Percentiles rank a stretch among this genome's conserved stretches.
phyloP scores from a whole-genome alignment of 2,113 vertebrate species.

The Cercopithecus mona region DNA sequence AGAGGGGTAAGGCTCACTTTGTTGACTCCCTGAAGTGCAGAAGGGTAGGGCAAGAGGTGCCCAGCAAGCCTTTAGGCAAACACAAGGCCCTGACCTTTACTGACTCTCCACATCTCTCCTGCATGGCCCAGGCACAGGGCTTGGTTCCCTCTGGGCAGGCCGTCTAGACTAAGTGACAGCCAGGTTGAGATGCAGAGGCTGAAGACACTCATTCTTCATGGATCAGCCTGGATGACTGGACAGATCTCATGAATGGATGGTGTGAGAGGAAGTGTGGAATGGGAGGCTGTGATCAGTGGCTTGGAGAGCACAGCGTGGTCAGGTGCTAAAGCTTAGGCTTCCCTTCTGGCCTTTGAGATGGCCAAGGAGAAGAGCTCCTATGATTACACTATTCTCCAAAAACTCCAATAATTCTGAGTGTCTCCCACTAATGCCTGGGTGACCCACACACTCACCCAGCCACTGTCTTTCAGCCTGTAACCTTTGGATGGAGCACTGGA shows the following conservation, averaged over 20 bases:
- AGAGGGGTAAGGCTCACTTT: not conserved
- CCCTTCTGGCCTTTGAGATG: not conserved
- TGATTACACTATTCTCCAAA: no score
- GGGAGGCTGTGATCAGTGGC: not conserved
- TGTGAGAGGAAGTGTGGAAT: not conserved
- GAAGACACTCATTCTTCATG: not conserved
- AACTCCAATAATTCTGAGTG: no score
- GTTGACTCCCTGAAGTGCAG: not conserved
- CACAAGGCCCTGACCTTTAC: not conserved
- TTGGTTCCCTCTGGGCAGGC: not conserved
- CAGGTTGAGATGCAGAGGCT: not conserved
- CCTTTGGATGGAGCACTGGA: not conserved
- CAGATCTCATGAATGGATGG: not conserved
- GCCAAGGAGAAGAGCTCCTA: not conserved
- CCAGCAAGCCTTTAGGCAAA: no score
- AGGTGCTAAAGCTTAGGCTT: not conserved
- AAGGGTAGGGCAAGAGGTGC: not conserved
- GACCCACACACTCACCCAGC: no score
- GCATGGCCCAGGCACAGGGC: not conserved
- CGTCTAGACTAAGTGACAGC: not conserved
- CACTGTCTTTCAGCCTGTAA: not conserved
- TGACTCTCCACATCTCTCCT: not conserved
- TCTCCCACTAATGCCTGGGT: not conserved
- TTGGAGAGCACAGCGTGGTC: accelerated
- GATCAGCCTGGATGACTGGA: not conserved